Base-by-base conservation (phyloP, 2,797 vertebrate genomes). In the Huso huso region DNA sequence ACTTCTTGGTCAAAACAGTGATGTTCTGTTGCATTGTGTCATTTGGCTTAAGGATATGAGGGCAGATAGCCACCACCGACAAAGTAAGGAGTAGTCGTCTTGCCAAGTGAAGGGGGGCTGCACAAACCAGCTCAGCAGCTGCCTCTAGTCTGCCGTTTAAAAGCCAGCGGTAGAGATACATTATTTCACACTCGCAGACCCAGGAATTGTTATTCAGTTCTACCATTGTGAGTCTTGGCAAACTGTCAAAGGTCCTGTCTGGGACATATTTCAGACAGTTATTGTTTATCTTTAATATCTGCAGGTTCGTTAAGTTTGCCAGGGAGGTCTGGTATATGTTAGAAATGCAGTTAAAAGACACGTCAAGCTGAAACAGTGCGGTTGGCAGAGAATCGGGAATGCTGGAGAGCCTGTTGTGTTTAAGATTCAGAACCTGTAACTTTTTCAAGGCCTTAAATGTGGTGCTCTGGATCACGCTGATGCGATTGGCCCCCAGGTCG, bases 161-260 rank as follows among this genome's bases (percentile, higher is more conserved):
- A 63, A 90, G 74, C 90, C 90, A 90, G 64, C 77, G 80, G 73
- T 89, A 89, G 3, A 90, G 81, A 69, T 91, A 90, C 71, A 90
- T 50, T 49, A 91, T 89, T 70, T 88, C 81, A 62, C 90, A 91
- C 72, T 89, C 83, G 0, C 90, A 91, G 66, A 79, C 80, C 90
- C 89, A 91, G 52, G 83, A 78, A 76, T 90, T 90, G 78, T 87
- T 71, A 48, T 76, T 71, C 55, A 91, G 83, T 64, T 84, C 80
- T 51, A 90, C 76, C 0, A 84, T 83, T 12, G 73, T 71, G 49
- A 91, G 88, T 1, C 12, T 81, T 0, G 76, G 74, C 62, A 89
- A 72, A 58, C 78, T 13, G 64, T 90, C 88, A 6, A 90, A 90
- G 51, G 83, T 80, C 0, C 53, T 79, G 49, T 89, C 87, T 0